Base-by-base conservation (phyloP, 1,140 invertebrate species). In the Sycophila sp. region DNA sequence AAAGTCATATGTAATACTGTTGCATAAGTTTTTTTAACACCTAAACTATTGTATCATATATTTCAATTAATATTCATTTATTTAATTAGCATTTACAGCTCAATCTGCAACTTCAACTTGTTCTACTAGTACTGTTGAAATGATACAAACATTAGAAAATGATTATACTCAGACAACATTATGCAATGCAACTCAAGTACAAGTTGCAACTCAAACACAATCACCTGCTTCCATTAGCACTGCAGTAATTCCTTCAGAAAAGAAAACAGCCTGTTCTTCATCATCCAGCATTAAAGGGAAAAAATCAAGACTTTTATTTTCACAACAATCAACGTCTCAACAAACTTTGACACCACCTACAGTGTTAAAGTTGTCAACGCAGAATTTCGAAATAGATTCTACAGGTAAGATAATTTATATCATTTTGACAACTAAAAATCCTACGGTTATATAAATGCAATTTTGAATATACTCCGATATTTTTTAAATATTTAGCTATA, bases 161-260 rank as follows among this genome's bases (percentile, higher is more conserved):
- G 76, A 76, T 62, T 81, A 79, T 22, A 59, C 76, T 7, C 81
- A 80, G 36, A 75, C 83, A 60, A 59, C 83, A 72, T 42, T 77
- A 8, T 79, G 76, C 47, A 81, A 60, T 8, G 78, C 79, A 6
- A 84, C 86, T 70, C 89, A 89, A 74, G 88, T 90, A 2, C 86
- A 90, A 80, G 89, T 90, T 13, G 88, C 88, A 3, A 91, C 90
- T 0, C 88, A 89, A 68, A 90, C 89, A 11, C 87, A 87, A 75
- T 79, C 82, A 5, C 81, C 84, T 19, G 79, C 83, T 0, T 73
- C 81, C 30, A 68, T 85, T 56, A 75, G 80, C 28, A 73, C 81
- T 49, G 77, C 81, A 69, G 70, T 77, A 34, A 76, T 75, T 24
- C 72, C 75, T 38, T 69, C 85, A 24, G 83, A 85, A 49, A 80